Conservation (phyloP, 2,797 vertebrate species). For the Adrianichthys oophorus region DNA sequence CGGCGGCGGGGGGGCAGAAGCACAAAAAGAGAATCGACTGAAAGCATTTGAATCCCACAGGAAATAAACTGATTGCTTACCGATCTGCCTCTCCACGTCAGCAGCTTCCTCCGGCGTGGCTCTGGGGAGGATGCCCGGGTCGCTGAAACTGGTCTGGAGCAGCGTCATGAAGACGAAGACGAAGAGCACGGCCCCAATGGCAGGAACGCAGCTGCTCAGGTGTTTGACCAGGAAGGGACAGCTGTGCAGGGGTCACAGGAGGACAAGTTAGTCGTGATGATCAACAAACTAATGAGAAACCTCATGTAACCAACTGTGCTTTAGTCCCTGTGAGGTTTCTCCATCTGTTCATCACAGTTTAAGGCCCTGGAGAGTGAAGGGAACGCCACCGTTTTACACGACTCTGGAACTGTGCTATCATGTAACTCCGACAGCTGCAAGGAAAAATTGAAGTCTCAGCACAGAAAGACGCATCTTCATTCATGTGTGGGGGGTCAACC, state of each 20-base stretch:
- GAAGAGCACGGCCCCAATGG: conserved; percentile 88
- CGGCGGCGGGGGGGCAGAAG: background rate
- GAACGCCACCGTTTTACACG: no score
- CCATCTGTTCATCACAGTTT: conserved; percentile 45
- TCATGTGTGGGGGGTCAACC: background rate
- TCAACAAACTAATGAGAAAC: no score
- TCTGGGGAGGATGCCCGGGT: conserved; percentile 92
- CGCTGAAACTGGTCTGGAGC: conserved; percentile 92
- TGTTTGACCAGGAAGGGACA: conserved; percentile 91
- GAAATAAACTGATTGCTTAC: conserved; percentile 26
- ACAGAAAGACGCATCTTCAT: background rate
- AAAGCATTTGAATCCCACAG: no score
- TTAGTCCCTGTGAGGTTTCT: background rate
- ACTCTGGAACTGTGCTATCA: background rate
- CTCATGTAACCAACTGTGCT: no score
- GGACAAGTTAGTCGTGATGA: background rate
- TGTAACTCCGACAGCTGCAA: background rate
- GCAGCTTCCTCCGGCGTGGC: conserved; percentile 92
- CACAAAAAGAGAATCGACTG: background rate
- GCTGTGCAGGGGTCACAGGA: conserved; percentile 63
- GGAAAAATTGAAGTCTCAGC: background rate
- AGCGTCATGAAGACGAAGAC: conserved; percentile 92
- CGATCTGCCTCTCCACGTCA: conserved; percentile 89
- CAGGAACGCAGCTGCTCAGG: conserved; percentile 88
- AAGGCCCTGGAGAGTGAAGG: conserved; percentile 26